Percentiles rank a stretch among this genome's conserved stretches.
These are phyloP conservation scores for Antitype chi DNA, from an alignment of 2,888 invertebrate species.

Conservation along the genomic window DNA sequence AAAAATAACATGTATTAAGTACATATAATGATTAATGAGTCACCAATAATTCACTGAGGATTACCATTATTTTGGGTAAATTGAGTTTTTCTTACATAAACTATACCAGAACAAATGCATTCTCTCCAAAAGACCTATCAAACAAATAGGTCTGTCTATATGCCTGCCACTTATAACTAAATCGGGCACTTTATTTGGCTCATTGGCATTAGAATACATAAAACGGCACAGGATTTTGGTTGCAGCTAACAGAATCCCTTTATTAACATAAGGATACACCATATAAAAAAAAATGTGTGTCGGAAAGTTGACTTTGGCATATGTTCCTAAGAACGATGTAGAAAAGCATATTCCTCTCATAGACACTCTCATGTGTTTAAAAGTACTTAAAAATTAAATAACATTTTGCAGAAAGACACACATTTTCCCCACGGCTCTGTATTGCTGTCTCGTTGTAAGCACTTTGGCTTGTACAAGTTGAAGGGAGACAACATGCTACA, in stretches of 20 bases:
- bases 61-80: background rate
- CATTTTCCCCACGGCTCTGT: conserved; percentile 95
- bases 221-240: background rate
- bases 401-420: conserved; percentile 87
- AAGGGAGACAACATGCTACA: conserved; percentile 94
- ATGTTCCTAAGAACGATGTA: no score
- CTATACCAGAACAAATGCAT: background rate
- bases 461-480: conserved; percentile 96
- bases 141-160: background rate
- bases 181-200: no score
- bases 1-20: conserved; percentile 13
- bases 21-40: background rate
- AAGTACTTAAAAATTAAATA: background rate
- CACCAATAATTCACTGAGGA: conserved; percentile 7
- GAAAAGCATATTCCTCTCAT: background rate
- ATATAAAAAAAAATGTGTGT: background rate
- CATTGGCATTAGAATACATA: background rate
- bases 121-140: background rate
- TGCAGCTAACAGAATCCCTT: background rate
- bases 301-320: no score
- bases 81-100: conserved; percentile 8
- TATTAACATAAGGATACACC: background rate
- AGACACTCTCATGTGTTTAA: background rate
- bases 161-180: background rate
- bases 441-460: conserved; percentile 94